Evolutionary conservation across 2,888 invertebrate genomes (phyloP), one percentile per base, ranked within the genome.

Genomic region (Odontomyia ornata): DNA sequence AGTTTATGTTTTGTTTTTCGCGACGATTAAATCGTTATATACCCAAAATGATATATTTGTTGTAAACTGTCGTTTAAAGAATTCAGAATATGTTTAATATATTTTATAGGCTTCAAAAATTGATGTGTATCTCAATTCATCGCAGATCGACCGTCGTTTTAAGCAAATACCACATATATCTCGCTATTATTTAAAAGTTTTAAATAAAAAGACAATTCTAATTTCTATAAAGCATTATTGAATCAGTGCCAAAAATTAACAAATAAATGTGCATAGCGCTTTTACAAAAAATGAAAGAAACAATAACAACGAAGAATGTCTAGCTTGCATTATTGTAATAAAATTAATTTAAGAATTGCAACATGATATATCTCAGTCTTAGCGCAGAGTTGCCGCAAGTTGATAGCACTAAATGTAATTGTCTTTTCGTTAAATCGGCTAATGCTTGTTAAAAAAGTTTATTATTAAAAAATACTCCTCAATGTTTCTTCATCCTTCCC

Each of bases 221-320:
- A 5, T 36, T 9, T 5, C 3, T 36, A 36, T 36, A 36, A 36
- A 4, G 13, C 4, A 60, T 23, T 3, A 60, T 60, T 60, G 18
- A 60, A 60, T 60, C 13, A 60, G 57, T 60, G 57, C 57, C 57
- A 60, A 60, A 60, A n/a, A n/a, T n/a, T n/a, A n/a, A n/a, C n/a
- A n/a, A n/a, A 60, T 25, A 13, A 60, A 52, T 52, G 52, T n/a
- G 36, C 36, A 36, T 5, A 18, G 21, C 4, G 25, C 21, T 23
- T 23, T 5, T 60, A 11, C 57, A 25, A 23, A n/a, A n/a, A 25
- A 60, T 23, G 57, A 60, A 60, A 18, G 4, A 52, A 52, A 7
- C 23, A 60, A 60, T 60, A 23, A 60, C 57, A 60, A 60, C 57
- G 57, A 60, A 60, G 11, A 9, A 18, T 52, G 52, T 52, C 13